Evolutionary conservation across 2,113 vertebrate genomes (phyloP), one percentile per base, ranked within the genome.

Genomic region (Nicator chloris): DNA sequence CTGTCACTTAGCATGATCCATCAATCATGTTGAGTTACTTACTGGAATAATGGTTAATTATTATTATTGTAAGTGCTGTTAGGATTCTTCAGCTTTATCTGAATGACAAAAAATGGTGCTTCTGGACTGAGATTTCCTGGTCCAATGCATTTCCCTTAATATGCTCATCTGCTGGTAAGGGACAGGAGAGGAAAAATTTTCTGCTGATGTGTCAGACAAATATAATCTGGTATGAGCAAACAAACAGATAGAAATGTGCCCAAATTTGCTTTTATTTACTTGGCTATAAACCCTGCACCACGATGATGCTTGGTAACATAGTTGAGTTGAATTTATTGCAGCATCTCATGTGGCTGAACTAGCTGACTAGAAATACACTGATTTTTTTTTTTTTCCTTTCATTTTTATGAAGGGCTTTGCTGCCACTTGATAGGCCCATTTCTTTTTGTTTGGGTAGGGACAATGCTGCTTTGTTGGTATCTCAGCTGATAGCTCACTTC

Each of bases 1-100:
- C 45, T 95, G 92, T 97, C 95, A 95, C 59, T 92, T 61, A 80
- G 76, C 64, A 59, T 81, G 80, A 92, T 90, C 86, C 73, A 76
- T 95, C 94, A 92, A 27, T 96, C 93, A 89, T 53, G 65, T 42
- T 71, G 56, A 91, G 61, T 86, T 84, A 83, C 51, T 71, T 92
- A 82, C 35, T 76, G 66, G 65, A 53, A 72, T 87, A 87, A 91
- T 93, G 59, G 81, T 89, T 89, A 86, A 69, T 91, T 18, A 7
- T 78, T 72, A 35, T 85, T 86, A n/a, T 14, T 92, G 3, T 81
- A 76, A 94, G 53, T 84, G 64, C 73, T 10, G 6, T 68, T 75
- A 57, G n/a, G 73, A 76, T 92, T 86, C 37, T 89, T 86, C 61
- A 82, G 56, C 45, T 89, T 84, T 49, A 53, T 71, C 54, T 80